phyloP scores from a whole-genome alignment of 1,140 invertebrate species.

The Oreohelix idahoensis region DNA sequence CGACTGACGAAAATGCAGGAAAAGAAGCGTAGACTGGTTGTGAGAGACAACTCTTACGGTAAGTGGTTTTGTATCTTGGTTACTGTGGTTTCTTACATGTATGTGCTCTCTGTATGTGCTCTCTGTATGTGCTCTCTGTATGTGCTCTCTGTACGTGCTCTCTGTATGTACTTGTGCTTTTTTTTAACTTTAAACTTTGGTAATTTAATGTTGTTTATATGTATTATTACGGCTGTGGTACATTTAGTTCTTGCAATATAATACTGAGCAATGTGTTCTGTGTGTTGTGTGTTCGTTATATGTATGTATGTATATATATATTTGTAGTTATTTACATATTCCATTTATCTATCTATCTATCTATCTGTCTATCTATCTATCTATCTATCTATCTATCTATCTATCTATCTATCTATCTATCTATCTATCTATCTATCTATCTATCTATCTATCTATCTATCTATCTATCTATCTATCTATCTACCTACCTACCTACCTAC shows the following conservation, averaged over 20 bases:
- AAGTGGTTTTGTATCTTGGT: background rate
- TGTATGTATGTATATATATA: background rate
- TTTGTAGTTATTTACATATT: background rate
- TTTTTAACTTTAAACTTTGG: too few relatives aligned
- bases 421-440: too few relatives aligned
- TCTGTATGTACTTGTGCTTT: too few relatives aligned
- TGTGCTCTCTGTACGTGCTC: too few relatives aligned
- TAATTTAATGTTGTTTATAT: too few relatives aligned
- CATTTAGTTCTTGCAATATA: too few relatives aligned
- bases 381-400: background rate
- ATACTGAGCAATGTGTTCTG: too few relatives aligned
- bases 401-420: background rate
- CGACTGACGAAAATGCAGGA: background rate
- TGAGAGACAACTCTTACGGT: conserved; percentile 22
- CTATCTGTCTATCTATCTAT: background rate
- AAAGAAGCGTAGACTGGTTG: conserved; percentile 15
- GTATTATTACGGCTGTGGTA: too few relatives aligned
- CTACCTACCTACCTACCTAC: too few relatives aligned
- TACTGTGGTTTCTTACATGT: background rate
- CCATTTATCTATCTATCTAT: background rate
- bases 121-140: too few relatives aligned
- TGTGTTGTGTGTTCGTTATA: conserved; percentile 5
- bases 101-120: background rate
- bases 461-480: too few relatives aligned
- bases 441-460: too few relatives aligned